A percentile compares a stretch with the other conserved stretches of the same genome.
Conservation (phyloP, 2,888 invertebrate genomes). For the Stenchaetothrips biformis region DNA sequence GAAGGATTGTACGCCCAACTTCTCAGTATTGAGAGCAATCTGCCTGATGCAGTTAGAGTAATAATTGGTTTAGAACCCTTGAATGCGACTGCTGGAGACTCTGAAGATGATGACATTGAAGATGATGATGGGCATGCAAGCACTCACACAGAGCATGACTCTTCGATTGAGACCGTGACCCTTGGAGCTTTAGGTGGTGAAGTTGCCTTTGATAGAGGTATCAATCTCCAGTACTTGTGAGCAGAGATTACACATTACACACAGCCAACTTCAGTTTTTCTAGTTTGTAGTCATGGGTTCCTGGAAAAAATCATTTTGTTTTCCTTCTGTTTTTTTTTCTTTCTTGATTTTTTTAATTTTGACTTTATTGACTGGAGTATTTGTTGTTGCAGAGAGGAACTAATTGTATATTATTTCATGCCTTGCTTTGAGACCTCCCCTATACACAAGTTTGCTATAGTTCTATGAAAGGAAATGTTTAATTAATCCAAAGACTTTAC, state of each 20-base stretch:
- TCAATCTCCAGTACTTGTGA: conserved; percentile 52
- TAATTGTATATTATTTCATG: not conserved
- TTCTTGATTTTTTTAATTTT: not conserved
- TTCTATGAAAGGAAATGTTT: not conserved
- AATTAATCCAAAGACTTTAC: not conserved
- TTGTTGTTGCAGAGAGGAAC: not conserved
- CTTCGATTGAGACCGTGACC: conserved; percentile 40
- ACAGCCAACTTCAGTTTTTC: not conserved
- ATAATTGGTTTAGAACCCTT: conserved; percentile 63
- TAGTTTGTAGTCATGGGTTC: conserved; percentile 1
- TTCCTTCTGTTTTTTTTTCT: not conserved
- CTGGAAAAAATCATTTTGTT: not conserved
- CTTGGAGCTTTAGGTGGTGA: conserved; percentile 50
- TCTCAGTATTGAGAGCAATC: conserved; percentile 58
- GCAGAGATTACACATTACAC: not conserved
- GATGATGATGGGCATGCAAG: conserved; percentile 41
- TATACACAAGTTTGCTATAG: not conserved
- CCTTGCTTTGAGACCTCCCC: not conserved
- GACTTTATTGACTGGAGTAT: too few relatives aligned
- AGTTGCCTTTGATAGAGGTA: conserved; percentile 56
- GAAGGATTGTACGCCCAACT: conserved; percentile 92
- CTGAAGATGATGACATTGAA: conserved; percentile 35
- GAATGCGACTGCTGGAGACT: conserved; percentile 33
- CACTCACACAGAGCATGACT: conserved; percentile 35
- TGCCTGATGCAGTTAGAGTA: conserved; percentile 65